Base-by-base conservation (phyloP, 2,797 vertebrate species). In the Oryzias dopingdopingensis region DNA sequence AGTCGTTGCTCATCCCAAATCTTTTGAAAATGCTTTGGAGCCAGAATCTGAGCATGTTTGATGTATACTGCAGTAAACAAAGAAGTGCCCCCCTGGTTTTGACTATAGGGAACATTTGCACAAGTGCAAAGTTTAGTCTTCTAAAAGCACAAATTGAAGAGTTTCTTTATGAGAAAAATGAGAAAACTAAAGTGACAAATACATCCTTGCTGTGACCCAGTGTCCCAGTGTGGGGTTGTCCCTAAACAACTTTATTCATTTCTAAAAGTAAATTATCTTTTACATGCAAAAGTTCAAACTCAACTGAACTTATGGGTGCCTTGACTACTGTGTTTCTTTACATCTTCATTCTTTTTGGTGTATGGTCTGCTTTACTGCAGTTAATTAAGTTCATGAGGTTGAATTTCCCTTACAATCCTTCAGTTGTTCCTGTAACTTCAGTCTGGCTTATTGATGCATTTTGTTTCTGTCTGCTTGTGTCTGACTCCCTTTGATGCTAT, bases 181-280 rank as follows among this genome's bases (percentile, higher is more conserved):
- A 77, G 79, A 79, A 77, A 89, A 90, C 90, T 86, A 88, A 55
- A 81, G 56, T 76, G 82, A 77, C 76, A 72, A 18, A 18, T 18
- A 18, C 20, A 17, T 74, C 68, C 75, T 61, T 78, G 72, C 64
- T 68, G 49, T 29, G 65, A 62, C n/a, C n/a, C n/a, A n/a, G n/a
- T n/a, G 42, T 85, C 69, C 49, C 42, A 51, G 64, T 47, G 83
- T 74, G 56, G 44, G 76, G 76, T 75, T 66, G 53, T 65, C 60
- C 65, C 42, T 62, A 53, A 78, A 78, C 60, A 43, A 48, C 49
- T 66, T 70, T 0, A 65, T 67, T 80, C 47, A 56, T 66, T 65
- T 56, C 62, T 61, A 43, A 49, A 72, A 60, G 48, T 50, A 56
- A 49, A 47, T 54, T 13, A 29, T 56, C 42, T 40, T 37, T 10